phyloP scores from a whole-genome alignment of 2,113 vertebrate species.

The Harpagus bidentatus region DNA sequence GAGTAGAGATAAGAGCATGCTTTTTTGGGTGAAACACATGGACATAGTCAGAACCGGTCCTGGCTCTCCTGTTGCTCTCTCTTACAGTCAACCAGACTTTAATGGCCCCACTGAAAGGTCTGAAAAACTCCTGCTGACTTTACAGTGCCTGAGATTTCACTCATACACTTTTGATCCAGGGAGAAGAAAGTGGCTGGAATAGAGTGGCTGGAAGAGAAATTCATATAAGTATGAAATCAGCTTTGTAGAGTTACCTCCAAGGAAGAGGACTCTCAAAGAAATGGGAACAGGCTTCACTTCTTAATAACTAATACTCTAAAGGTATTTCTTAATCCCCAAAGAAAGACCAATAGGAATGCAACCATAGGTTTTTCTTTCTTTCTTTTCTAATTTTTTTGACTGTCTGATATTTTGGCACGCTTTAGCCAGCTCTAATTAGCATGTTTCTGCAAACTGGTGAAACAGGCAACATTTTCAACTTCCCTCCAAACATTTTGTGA shows the following conservation, averaged over 20 bases:
- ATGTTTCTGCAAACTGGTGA: conserved; percentile 23
- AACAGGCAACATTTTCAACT: conserved; percentile 1
- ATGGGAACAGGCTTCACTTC: background rate
- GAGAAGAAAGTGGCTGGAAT: background rate
- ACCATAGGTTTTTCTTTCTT: background rate
- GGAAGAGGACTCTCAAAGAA: background rate
- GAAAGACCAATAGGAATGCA: background rate
- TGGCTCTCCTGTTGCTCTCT: background rate
- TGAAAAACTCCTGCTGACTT: background rate
- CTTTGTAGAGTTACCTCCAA: background rate
- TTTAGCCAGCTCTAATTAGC: background rate
- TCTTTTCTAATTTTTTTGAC: background rate
- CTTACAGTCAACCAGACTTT: background rate
- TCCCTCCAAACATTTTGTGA: conserved; percentile 25
- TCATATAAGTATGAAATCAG: background rate
- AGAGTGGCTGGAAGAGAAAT: background rate
- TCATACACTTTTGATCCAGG: background rate
- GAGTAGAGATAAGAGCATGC: background rate
- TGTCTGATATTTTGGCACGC: background rate
- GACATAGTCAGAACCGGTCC: background rate
- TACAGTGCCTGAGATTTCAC: background rate
- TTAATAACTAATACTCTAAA: background rate
- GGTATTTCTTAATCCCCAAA: background rate
- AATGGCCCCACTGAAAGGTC: background rate
- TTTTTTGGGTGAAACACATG: background rate